phyloP scores from a whole-genome alignment of 2,797 vertebrate species.

The Chromobotia macracanthus region DNA sequence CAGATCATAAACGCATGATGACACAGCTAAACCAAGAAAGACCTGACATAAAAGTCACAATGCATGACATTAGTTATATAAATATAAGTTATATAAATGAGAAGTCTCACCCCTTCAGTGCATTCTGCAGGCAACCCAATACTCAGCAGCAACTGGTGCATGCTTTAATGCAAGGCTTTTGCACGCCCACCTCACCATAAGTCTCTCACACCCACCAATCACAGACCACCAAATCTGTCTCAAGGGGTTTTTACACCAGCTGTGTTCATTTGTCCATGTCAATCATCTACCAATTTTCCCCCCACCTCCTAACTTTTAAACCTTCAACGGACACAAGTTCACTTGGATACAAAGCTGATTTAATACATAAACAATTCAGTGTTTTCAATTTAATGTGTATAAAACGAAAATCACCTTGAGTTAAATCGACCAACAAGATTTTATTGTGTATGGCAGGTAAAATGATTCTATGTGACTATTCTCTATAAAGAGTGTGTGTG shows the following conservation, averaged over 20 bases:
- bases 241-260: slow-evolving; percentile 64
- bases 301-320: slow-evolving; percentile 25
- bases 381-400: too few relatives aligned
- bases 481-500: too few relatives aligned
- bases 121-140: slow-evolving; percentile 66
- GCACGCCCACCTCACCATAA: slow-evolving; percentile 71
- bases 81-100: slow-evolving; percentile 33
- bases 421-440: too few relatives aligned
- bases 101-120: slow-evolving; percentile 72
- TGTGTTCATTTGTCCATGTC: slow-evolving; percentile 76
- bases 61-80: slow-evolving; percentile 7
- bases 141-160: slow-evolving; percentile 71
- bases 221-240: slow-evolving; percentile 54
- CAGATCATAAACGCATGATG: background rate
- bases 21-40: background rate
- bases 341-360: too few relatives aligned
- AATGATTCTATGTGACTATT: too few relatives aligned
- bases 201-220: slow-evolving; percentile 72
- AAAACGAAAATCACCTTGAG: too few relatives aligned
- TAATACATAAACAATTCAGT: too few relatives aligned
- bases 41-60: background rate
- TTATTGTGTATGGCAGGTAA: too few relatives aligned
- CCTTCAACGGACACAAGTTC: background rate
- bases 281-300: slow-evolving; percentile 61
- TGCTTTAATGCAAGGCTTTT: slow-evolving; percentile 72